These are phyloP conservation scores for Pycnonotus jocosus DNA, from an alignment of 2,113 vertebrate genomes.

Conservation along the genomic window DNA sequence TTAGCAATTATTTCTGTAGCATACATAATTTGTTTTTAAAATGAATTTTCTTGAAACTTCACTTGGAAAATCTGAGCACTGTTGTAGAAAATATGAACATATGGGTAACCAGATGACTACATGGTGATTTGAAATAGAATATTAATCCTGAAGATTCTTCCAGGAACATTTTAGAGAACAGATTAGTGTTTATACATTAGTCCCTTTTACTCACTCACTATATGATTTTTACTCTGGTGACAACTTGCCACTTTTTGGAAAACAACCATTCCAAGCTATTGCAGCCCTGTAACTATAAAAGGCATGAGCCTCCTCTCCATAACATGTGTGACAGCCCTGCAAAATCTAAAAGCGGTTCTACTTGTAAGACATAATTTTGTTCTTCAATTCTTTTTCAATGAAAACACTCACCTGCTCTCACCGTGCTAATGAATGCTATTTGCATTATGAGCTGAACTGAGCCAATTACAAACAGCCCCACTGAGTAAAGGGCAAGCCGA, in stretches of 20 bases:
- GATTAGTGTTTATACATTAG: background rate
- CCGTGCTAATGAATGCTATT: background rate
- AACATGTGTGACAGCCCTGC: background rate
- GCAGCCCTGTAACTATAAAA: background rate
- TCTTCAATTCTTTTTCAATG: background rate
- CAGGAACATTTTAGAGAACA: background rate
- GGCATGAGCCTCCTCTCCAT: background rate
- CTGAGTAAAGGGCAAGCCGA: background rate
- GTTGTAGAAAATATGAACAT: background rate
- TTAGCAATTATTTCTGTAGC: background rate
- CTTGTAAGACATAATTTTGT: background rate
- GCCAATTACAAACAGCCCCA: background rate
- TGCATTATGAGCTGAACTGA: background rate
- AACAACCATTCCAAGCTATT: background rate
- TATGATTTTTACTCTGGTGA: background rate
- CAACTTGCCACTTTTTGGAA: background rate
- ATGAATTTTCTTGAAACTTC: background rate
- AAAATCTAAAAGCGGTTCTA: background rate
- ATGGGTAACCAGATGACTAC: background rate
- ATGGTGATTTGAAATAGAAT: background rate
- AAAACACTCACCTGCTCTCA: background rate
- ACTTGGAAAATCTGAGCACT: background rate
- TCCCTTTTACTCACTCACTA: background rate
- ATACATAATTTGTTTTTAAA: background rate
- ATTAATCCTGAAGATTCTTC: background rate